Evolutionary conservation across 2,797 vertebrate genomes (phyloP), one percentile per base, ranked within the genome.

Genomic region (Trematomus bernacchii): DNA sequence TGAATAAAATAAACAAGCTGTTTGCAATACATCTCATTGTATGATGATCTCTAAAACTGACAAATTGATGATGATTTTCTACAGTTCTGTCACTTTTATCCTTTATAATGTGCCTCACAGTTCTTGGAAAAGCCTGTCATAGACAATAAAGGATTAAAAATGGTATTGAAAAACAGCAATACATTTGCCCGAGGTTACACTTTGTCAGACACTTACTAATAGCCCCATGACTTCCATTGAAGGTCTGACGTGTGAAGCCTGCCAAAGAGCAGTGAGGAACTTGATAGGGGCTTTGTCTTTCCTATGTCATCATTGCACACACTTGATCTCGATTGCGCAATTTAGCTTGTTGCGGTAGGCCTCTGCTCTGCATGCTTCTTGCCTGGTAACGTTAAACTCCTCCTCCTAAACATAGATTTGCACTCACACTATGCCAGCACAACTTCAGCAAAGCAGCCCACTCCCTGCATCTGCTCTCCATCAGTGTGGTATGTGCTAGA

Each of bases 401-500:
- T 78, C 86, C 88, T 87, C 86, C 79, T 88, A 85, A 92, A 89
- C 90, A 88, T 87, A 91, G 77, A 90, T 90, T 88, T 89, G 85
- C 79, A 77, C 67, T 90, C 81, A 13, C 80, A 78, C 87, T 86
- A 71, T 67, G 80, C 90, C 84, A 88, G 79, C 62, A 66, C 89
- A 89, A 89, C 87, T 91, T 85, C 89, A 88, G 85, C 80, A 89
- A 85, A 89, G 84, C 83, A 74, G 82, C 82, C 91, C 86, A 90
- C 91, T 93, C 90, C 90, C 90, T 93, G 92, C 95, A 96, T 95
- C 94, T 96, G 95, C 91, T 94, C 93, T 90, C 87, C 90, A 95
- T 95, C 94, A 95, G 88, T 84, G 91, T 93, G 93, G 92, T 94
- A 94, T 96, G 93, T 92, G 90, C 87, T 62, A 88, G 73, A 90